Percentiles rank a stretch among this genome's conserved stretches.
phyloP scores from a whole-genome alignment of 2,113 vertebrate species.

The Thalassarche chlororhynchos region DNA sequence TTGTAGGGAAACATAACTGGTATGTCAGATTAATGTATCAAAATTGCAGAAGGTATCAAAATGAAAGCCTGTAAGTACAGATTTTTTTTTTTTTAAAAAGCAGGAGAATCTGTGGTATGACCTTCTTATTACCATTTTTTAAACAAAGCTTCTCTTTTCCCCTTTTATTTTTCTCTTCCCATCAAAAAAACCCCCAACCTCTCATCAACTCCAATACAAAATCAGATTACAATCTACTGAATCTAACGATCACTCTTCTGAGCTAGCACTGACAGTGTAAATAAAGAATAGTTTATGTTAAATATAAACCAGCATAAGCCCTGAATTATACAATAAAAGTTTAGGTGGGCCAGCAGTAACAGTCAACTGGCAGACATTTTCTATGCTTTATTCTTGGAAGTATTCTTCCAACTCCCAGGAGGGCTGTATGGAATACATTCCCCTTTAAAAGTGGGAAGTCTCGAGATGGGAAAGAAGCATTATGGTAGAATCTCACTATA shows the following conservation, averaged over 20 bases:
- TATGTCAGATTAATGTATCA: background rate
- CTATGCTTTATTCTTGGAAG: background rate
- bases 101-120: background rate
- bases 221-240: background rate
- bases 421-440: background rate
- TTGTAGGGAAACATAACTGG: background rate
- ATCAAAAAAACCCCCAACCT: background rate
- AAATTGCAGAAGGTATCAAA: background rate
- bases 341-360: background rate
- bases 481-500: background rate
- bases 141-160: background rate
- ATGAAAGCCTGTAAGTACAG: background rate
- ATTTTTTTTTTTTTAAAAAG: background rate
- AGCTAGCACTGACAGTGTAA: background rate
- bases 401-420: background rate
- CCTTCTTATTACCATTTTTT: background rate
- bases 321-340: background rate
- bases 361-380: background rate
- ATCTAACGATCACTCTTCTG: background rate
- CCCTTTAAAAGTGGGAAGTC: background rate
- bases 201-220: background rate
- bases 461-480: background rate
- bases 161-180: background rate
- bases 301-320: background rate
- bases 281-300: background rate